Conservation (phyloP, 2,797 vertebrate species). For the Saxicola maurus region DNA sequence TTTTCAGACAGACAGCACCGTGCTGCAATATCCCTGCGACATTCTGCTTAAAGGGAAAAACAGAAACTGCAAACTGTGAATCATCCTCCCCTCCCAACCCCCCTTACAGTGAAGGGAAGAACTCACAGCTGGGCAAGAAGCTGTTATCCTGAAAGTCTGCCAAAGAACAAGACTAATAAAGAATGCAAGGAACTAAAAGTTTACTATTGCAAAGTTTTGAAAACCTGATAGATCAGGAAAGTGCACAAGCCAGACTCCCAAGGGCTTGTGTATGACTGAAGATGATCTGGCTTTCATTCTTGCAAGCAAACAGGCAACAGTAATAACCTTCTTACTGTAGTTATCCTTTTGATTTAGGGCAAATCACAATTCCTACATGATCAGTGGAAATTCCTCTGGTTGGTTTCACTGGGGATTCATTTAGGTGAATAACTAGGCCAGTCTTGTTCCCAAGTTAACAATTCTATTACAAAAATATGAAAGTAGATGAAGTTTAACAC, state of each 20-base stretch:
- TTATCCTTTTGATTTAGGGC: neutral
- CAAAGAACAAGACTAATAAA: neutral
- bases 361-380: neutral
- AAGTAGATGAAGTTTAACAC: neutral
- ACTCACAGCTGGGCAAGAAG: neutral
- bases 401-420: neutral
- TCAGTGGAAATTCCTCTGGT: neutral
- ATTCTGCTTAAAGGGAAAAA: neutral
- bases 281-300: neutral
- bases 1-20: neutral
- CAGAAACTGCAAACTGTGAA: neutral
- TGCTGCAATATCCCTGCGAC: neutral
- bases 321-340: neutral
- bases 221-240: neutral
- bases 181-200: neutral
- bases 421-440: neutral
- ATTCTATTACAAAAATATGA: neutral
- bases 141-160: neutral
- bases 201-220: neutral
- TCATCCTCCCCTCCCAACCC: neutral
- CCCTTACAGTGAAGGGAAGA: neutral
- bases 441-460: neutral
- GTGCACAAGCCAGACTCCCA: fast-evolving
- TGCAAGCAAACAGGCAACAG: neutral
- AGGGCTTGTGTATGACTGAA: neutral